Conservation (phyloP, 2,113 vertebrate genomes). For the Chinchilla lanigera region DNA sequence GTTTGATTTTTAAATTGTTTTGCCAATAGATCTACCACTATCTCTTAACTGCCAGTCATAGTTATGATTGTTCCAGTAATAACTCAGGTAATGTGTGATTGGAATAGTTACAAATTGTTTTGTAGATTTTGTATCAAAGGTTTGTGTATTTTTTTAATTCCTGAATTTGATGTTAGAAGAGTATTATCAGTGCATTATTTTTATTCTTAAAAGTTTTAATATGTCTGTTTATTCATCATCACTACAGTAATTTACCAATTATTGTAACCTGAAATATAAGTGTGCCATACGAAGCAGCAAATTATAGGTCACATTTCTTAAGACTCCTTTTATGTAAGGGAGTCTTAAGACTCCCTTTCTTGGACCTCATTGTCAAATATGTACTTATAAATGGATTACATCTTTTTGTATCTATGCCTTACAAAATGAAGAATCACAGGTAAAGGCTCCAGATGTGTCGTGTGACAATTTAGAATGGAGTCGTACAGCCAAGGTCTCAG, state of each 20-base stretch:
- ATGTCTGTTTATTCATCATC: background rate
- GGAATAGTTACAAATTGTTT: background rate
- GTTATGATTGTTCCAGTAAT: background rate
- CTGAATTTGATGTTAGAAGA: background rate
- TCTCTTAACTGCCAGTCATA: background rate
- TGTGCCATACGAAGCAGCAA: background rate
- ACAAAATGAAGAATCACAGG: constrained; percentile 40
- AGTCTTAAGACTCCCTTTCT: no score
- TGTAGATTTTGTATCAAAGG: background rate
- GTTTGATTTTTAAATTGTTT: constrained; percentile 23
- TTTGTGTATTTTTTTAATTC: background rate
- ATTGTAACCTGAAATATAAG: background rate
- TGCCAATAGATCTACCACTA: background rate
- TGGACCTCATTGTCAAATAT: background rate
- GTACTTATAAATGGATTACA: background rate
- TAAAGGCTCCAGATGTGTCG: background rate
- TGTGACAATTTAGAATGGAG: constrained; percentile 58
- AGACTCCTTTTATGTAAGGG: background rate
- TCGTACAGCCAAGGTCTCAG: constrained; percentile 32
- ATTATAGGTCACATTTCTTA: background rate
- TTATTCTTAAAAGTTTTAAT: constrained; percentile 9
- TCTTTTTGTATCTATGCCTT: background rate
- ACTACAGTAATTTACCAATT: background rate
- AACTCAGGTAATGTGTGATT: background rate
- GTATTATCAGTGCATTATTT: background rate